Evolutionary conservation across 2,797 vertebrate genomes (phyloP).

Genomic region (Avahi laniger): DNA sequence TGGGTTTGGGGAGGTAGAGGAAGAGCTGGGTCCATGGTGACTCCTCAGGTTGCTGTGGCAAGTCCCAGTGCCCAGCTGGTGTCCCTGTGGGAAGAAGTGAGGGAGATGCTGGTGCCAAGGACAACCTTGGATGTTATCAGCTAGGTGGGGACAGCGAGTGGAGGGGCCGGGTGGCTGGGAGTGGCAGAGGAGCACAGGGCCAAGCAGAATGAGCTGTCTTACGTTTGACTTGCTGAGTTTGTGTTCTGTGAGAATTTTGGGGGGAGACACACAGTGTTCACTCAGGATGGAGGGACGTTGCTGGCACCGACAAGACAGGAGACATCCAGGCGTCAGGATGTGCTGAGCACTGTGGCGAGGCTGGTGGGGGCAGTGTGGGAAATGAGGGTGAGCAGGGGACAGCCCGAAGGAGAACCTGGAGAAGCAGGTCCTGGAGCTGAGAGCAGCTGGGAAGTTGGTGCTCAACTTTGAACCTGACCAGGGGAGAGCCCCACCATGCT

Average conservation of each 20-base stretch:
- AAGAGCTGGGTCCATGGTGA: fast-evolving
- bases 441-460: background rate
- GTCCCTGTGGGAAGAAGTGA: no score
- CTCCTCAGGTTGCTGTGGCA: no score
- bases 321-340: background rate
- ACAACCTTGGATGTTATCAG: background rate
- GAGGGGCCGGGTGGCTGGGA: background rate
- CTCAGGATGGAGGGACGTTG: background rate
- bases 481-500: no score
- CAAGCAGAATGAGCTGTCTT: background rate
- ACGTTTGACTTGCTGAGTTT: background rate
- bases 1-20: background rate
- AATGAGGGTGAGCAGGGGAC: background rate
- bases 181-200: background rate
- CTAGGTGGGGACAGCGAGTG: background rate
- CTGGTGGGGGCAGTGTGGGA: background rate
- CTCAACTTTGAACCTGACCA: background rate
- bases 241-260: background rate
- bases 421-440: background rate
- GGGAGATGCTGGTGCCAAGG: background rate
- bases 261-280: background rate
- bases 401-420: no score
- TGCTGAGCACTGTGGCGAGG: background rate
- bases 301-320: background rate
- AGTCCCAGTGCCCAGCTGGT: background rate